Base-by-base conservation (phyloP, 2,113 vertebrate species). In the Gorsachius goisagi region DNA sequence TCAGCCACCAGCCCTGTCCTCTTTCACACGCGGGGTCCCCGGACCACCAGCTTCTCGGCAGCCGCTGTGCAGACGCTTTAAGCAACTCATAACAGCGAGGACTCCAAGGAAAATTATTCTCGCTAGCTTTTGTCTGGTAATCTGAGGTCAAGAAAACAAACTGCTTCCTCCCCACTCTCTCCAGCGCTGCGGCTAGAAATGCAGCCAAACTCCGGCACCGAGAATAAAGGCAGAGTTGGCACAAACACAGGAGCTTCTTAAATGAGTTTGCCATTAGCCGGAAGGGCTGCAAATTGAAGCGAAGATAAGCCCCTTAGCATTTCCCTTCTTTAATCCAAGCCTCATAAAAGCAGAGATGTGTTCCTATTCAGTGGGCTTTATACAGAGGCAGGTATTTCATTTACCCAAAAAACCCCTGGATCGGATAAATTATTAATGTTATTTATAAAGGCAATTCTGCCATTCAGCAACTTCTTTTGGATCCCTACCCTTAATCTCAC, bases 361-460 rank as follows among this genome's bases (percentile, higher is more conserved):
- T 97, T 97, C 90, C 95, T 86, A 97, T 96, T 97, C 95, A 97
- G 88, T 52, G 89, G 93, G 96, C 97, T 97, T 97, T 97, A 93
- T 86, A 97, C 82, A 92, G 91, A 96, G 94, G 96, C 96, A 96
- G 96, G 93, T 96, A 97, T 97, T 97, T 92, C 96, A 94, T 97
- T 96, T 95, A 91, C 93, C 85, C 62, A 60, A 93, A 96, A 88
- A 78, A 88, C 4, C 85, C 83, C 92, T 92, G 88, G 91, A 97
- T 97, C 44, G 94, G 97, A 97, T 97, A 97, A 97, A 97, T 97
- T 97, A 97, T 97, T 96, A 97, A 97, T 97, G 97, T 97, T 97
- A 97, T 97, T 97, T 97, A 97, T 94, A 94, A 95, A 97, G 96
- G 97, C 97, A 96, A 96, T 97, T 97, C 97, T 97, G 96, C 97